Percentiles rank a stretch among this genome's conserved stretches.
Evolutionary conservation across 2,113 vertebrate genomes (phyloP).

Genomic region (Paradisaea rubra): DNA sequence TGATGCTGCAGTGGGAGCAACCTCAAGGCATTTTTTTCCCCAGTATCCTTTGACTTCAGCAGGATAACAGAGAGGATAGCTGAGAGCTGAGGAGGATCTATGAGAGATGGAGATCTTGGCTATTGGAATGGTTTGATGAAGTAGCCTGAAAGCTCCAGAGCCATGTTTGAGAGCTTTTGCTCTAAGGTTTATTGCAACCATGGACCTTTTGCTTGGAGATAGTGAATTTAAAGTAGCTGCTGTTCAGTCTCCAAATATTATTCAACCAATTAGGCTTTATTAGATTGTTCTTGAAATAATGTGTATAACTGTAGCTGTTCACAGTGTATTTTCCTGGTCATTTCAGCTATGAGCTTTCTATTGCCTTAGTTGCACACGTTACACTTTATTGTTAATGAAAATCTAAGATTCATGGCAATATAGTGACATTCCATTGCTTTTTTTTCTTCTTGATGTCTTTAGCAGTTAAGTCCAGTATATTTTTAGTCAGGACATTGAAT

Average conservation of each 20-base stretch:
- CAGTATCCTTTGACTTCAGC: background rate
- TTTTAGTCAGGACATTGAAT: background rate
- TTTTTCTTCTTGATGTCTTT: background rate
- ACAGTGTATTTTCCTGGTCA: background rate
- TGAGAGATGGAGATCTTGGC: background rate
- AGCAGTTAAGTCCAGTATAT: background rate
- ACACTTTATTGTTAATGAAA: background rate
- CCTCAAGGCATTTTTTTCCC: rapidly evolving
- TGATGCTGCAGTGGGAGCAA: background rate
- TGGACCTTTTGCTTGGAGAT: background rate
- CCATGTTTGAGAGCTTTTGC: background rate
- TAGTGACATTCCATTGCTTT: background rate
- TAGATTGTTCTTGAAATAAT: background rate
- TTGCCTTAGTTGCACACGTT: background rate
- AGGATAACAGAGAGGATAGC: background rate
- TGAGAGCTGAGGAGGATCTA: background rate
- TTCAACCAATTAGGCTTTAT: background rate
- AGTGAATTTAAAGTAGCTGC: background rate
- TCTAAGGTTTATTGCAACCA: background rate
- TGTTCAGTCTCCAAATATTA: background rate
- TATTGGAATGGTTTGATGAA: background rate
- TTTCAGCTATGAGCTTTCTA: background rate
- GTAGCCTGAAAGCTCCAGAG: background rate
- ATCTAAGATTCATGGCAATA: background rate
- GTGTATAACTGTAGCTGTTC: background rate